A percentile compares a stretch with the other conserved stretches of the same genome.
These are phyloP conservation scores for Aromia moschata DNA, from an alignment of 2,888 invertebrate genomes.

Conservation along the genomic window DNA sequence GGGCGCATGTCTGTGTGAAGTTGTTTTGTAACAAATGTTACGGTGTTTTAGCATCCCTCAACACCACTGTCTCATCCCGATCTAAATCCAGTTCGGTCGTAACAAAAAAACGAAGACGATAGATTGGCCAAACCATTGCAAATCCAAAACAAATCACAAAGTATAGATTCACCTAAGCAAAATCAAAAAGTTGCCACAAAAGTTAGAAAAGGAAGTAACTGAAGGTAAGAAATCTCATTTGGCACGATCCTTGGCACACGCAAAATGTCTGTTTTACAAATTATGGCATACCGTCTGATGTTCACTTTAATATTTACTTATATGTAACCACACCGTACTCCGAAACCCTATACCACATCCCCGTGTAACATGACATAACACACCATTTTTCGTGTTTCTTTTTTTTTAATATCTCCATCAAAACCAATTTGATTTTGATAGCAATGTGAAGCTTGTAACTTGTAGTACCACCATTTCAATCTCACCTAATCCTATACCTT, in stretches of 20 bases:
- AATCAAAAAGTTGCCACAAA: constrained; percentile 56
- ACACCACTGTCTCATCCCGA: constrained; percentile 78
- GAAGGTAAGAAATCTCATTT: constrained; percentile 57
- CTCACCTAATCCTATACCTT: neutral
- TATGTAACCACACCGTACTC: too few relatives aligned
- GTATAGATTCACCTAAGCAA: constrained; percentile 56
- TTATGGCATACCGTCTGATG: neutral
- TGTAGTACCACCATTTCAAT: constrained; percentile 4
- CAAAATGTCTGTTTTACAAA: constrained; percentile 32
- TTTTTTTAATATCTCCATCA: neutral
- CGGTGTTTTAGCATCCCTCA: constrained; percentile 77
- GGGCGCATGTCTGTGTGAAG: constrained; percentile 44
- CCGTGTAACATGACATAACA: neutral
- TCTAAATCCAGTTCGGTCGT: constrained; percentile 72
- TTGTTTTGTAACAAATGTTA: constrained; percentile 55
- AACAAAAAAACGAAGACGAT: constrained; percentile 64
- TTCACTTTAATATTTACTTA: too few relatives aligned
- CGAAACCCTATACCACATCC: neutral
- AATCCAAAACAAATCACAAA: constrained; percentile 54
- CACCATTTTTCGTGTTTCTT: neutral
- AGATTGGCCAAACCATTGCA: constrained; percentile 60
- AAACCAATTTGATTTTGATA: neutral
- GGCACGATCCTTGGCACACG: constrained; percentile 62
- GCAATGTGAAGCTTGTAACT: constrained; percentile 23
- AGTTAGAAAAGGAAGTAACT: constrained; percentile 56